Evolutionary conservation across 2,888 invertebrate species (phyloP).

Genomic region (Eupithecia subfuscata): DNA sequence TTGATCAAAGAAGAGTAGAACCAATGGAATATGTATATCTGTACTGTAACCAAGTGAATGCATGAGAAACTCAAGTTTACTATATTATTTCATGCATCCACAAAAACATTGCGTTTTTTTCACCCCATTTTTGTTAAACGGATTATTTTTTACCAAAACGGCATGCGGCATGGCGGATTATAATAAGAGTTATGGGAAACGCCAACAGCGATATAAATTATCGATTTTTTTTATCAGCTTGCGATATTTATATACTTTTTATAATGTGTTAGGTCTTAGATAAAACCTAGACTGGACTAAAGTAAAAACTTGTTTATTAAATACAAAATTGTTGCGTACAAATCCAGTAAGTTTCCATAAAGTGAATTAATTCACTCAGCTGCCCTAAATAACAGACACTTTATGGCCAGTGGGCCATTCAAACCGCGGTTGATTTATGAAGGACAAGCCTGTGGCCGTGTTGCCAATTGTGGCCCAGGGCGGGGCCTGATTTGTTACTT

Average conservation of each 20-base stretch:
- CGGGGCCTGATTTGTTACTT: not conserved
- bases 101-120: not conserved
- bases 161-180: slow-evolving; percentile 15
- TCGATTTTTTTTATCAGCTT: not conserved
- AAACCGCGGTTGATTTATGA: slow-evolving; percentile 41
- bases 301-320: not conserved
- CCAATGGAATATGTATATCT: too few relatives aligned
- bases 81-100: not conserved
- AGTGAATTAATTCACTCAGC: slow-evolving; percentile 31
- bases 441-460: slow-evolving; percentile 33
- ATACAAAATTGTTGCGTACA: not conserved
- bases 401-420: slow-evolving; percentile 40
- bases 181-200: slow-evolving; percentile 22
- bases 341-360: slow-evolving; percentile 5
- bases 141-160: slow-evolving; percentile 1
- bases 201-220: not conserved
- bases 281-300: not conserved
- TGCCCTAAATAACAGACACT: slow-evolving; percentile 30
- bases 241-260: not conserved
- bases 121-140: slow-evolving; percentile 15
- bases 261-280: not conserved
- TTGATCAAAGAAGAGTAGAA: too few relatives aligned
- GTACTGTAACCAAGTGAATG: too few relatives aligned
- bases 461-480: slow-evolving; percentile 5
- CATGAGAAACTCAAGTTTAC: too few relatives aligned